These are phyloP conservation scores for Agonum fuliginosum DNA, from an alignment of 2,888 invertebrate species.

Conservation along the genomic window DNA sequence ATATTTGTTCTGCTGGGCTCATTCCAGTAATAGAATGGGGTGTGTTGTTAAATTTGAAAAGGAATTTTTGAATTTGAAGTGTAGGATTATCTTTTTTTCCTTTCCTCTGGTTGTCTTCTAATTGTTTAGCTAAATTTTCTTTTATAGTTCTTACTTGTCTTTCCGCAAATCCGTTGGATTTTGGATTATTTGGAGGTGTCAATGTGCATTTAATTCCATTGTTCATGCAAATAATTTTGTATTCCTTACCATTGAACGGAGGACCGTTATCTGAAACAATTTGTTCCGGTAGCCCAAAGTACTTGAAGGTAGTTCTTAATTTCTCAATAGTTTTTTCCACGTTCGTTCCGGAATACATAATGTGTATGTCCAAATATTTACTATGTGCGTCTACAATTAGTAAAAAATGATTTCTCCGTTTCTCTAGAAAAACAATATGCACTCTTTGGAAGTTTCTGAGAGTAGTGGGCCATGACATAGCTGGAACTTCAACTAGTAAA, in stretches of 20 bases:
- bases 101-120: constrained; percentile 3
- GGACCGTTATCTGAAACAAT: constrained; percentile 60
- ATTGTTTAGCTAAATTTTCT: not conserved
- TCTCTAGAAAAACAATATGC: constrained; percentile 20
- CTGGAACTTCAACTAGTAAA: not conserved
- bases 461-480: not conserved
- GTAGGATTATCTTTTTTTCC: not conserved
- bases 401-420: constrained; percentile 24
- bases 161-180: constrained; percentile 55
- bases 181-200: constrained; percentile 59
- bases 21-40: too few relatives aligned
- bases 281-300: constrained; percentile 51
- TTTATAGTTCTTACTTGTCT: constrained; percentile 49
- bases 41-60: constrained; percentile 8
- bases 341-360: constrained; percentile 21
- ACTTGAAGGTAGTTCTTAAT: too few relatives aligned
- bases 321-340: constrained; percentile 39
- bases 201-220: constrained; percentile 48
- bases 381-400: constrained; percentile 46
- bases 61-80: constrained; percentile 20
- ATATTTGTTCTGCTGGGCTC: too few relatives aligned
- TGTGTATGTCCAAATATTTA: constrained; percentile 53
- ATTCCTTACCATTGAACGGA: constrained; percentile 58
- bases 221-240: constrained; percentile 46
- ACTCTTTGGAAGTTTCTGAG: constrained; percentile 2